A percentile compares a stretch with the other conserved stretches of the same genome.
Conservation (phyloP, 2,888 invertebrate species). For the Agrotis clavis region DNA sequence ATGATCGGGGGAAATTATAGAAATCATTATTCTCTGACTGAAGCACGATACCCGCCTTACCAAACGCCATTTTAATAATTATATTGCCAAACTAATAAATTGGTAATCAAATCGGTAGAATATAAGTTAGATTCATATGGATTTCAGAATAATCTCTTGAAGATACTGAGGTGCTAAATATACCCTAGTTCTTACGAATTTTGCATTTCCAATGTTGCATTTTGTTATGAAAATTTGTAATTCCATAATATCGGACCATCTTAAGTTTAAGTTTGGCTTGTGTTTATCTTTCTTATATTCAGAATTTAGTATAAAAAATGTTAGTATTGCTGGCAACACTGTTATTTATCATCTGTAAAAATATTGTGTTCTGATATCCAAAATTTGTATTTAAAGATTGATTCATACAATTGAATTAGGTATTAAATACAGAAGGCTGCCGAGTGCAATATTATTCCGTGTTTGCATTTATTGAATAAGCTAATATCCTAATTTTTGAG, state of each 20-base stretch:
- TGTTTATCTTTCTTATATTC: conserved; percentile 36
- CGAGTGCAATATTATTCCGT: conserved; percentile 42
- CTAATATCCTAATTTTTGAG: background rate
- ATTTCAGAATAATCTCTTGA: conserved; percentile 77
- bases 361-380: conserved; percentile 7
- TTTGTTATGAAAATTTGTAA: conserved; percentile 58
- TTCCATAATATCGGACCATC: conserved; percentile 70
- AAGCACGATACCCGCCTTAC: conserved; percentile 40
- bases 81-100: conserved; percentile 75
- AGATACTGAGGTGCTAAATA: conserved; percentile 82
- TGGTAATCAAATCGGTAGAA: conserved; percentile 69
- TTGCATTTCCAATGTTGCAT: conserved; percentile 70
- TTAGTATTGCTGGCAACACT: conserved; percentile 56
- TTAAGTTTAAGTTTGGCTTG: conserved; percentile 60
- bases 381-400: conserved; percentile 22
- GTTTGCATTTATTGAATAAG: conserved; percentile 42
- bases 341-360: conserved; percentile 8
- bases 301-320: conserved; percentile 33
- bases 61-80: conserved; percentile 61
- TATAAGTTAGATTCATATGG: conserved; percentile 77
- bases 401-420: conserved; percentile 41
- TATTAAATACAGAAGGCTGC: conserved; percentile 29
- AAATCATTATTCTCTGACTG: conserved; percentile 27
- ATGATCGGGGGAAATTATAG: conserved; percentile 13
- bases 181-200: conserved; percentile 64